Evolutionary conservation across 2,888 invertebrate species (phyloP).

Genomic region (Dexiosoma caninum): DNA sequence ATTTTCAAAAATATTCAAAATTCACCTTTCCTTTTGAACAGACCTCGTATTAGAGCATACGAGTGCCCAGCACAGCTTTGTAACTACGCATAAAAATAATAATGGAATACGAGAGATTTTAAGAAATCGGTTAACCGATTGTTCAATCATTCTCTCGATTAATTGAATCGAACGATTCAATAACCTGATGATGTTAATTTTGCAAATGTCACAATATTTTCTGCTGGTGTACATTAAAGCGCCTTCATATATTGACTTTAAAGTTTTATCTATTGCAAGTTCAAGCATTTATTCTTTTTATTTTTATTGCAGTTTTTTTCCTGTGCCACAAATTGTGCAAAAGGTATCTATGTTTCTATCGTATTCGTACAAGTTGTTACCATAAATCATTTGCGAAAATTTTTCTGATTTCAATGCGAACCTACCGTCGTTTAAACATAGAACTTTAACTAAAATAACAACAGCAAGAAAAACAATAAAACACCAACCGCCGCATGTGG

Average conservation of each 20-base stretch:
- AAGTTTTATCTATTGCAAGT: slow-evolving; percentile 54
- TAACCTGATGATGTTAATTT: no score
- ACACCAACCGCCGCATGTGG: slow-evolving; percentile 53
- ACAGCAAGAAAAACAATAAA: slow-evolving; percentile 4
- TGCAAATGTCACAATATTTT: no score
- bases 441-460: slow-evolving; percentile 37
- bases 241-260: slow-evolving; percentile 33
- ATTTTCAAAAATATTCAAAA: no score
- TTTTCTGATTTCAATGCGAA: slow-evolving; percentile 58
- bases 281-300: slow-evolving; percentile 36
- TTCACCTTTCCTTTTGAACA: no score
- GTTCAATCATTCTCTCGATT: no score
- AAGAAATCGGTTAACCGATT: no score
- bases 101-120: no score
- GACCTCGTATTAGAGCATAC: no score
- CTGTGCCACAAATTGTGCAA: slow-evolving; percentile 38
- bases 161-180: no score
- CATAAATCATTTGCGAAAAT: slow-evolving; percentile 62
- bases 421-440: slow-evolving; percentile 53
- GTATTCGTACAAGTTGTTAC: slow-evolving; percentile 56
- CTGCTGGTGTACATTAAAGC: slow-evolving; percentile 30
- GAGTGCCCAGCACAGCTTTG: no score
- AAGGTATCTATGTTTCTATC: slow-evolving; percentile 34
- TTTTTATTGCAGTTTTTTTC: neutral
- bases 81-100: no score